Conservation (phyloP, 2,888 invertebrate genomes). For the Aporophyla nigra region DNA sequence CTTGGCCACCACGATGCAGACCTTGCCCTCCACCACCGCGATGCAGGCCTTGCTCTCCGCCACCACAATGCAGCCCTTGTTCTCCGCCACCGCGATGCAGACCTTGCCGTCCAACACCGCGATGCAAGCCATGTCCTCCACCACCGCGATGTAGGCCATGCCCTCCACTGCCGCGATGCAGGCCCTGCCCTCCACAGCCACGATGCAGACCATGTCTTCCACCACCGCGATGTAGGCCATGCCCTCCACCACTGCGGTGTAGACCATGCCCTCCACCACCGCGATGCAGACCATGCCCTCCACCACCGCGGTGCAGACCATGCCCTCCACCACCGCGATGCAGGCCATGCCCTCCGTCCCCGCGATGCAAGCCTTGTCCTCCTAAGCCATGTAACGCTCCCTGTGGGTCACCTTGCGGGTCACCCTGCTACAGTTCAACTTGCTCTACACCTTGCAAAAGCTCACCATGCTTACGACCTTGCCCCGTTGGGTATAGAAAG, state of each 20-base stretch:
- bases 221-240: neutral
- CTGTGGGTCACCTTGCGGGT: slow-evolving; percentile 41
- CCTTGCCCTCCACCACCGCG: neutral
- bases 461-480: slow-evolving; percentile 81
- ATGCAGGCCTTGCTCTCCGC: slow-evolving; percentile 17
- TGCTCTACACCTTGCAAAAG: slow-evolving; percentile 73
- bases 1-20: neutral
- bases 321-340: neutral
- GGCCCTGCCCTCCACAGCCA: slow-evolving; percentile 37
- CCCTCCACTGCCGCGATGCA: slow-evolving; percentile 8
- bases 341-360: neutral
- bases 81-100: neutral
- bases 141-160: slow-evolving; percentile 63
- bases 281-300: neutral
- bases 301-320: neutral
- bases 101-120: slow-evolving; percentile 1
- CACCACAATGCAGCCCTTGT: slow-evolving; percentile 18
- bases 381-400: slow-evolving; percentile 42
- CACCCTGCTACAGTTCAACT: slow-evolving; percentile 42
- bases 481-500: slow-evolving; percentile 79
- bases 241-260: neutral
- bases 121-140: slow-evolving; percentile 40
- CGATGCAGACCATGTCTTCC: slow-evolving; percentile 44
- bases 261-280: neutral
- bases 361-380: slow-evolving; percentile 17